Evolutionary conservation across 2,797 vertebrate species (phyloP), one percentile per base, ranked within the genome.

Genomic region (Forpus xanthops): DNA sequence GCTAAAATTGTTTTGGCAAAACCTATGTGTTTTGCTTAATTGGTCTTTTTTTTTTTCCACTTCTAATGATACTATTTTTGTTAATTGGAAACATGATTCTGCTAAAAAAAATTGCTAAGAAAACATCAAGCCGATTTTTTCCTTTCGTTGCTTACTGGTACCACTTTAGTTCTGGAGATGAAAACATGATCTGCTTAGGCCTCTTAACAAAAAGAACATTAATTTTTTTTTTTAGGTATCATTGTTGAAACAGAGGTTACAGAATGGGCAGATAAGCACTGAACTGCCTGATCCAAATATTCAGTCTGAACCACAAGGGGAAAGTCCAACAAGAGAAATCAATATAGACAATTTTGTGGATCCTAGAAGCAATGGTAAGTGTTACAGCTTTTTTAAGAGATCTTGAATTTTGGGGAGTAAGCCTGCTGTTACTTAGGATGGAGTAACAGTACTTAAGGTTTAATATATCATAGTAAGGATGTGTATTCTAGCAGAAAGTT

Each of bases 161-260:
- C 3, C 11, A 68, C 1, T 81, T 76, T 71, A 23, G 11, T 90
- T 92, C 65, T 76, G 60, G 74, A 86, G 73, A 53, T 71, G 28
- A 37, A 76, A 90, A 79, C 24, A 27, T 12, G 17, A 42, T 56
- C 24, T 85, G 15, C 41, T 62, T 84, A 45, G 35, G 78, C 71
- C 76, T 44, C 65, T 89, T 85, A 91, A 93, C 50, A 37, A 82
- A 92, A 71, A 37, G 44, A 62, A 61, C 68, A 5, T 85, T 86
- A 15, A 14, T 25, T 15, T 35, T 5, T 58, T 92, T 80, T 35
- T 97, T 90, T 92, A 99, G 99, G 99, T 99, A 79, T 98, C 97
- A 11, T 97, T 99, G 93, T 97, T 99, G 96, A 99, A 99, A 96
- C 99, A 99, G 90, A 97, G 98, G 45, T 91, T 98, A 55, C 98